phyloP scores from a whole-genome alignment of 2,797 vertebrate species.

The Myotis findleyi region DNA sequence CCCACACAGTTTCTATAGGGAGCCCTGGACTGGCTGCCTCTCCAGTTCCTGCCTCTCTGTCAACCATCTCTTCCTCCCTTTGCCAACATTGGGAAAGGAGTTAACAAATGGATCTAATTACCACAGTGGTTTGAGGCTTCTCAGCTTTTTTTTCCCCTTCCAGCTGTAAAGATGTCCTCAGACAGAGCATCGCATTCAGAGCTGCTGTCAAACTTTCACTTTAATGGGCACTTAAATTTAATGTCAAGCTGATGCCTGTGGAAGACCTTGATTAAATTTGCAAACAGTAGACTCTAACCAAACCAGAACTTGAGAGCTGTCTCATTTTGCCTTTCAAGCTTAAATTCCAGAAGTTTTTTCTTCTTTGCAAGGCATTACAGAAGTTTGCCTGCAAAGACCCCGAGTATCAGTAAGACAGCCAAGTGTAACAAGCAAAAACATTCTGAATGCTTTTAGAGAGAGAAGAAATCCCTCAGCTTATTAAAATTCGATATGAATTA shows the following conservation, averaged over 20 bases:
- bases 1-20: not conserved
- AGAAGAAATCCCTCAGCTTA: conserved; percentile 46
- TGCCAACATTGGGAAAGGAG: conserved; percentile 54
- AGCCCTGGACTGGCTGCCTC: not conserved
- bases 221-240: conserved; percentile 79
- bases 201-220: conserved; percentile 72
- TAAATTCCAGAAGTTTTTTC: conserved; percentile 64
- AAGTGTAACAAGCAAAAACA: conserved; percentile 59
- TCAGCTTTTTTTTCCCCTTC: conserved; percentile 58
- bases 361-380: conserved; percentile 54
- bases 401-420: conserved; percentile 36
- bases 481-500: conserved; percentile 61
- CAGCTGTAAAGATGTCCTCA: conserved; percentile 75
- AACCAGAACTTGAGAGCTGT: conserved; percentile 64
- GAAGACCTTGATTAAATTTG: conserved; percentile 81
- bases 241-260: conserved; percentile 76
- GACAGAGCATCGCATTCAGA: conserved; percentile 53
- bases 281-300: conserved; percentile 69
- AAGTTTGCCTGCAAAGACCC: conserved; percentile 59
- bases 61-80: not conserved
- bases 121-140: conserved; percentile 78
- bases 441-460: not conserved
- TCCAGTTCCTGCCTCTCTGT: not conserved
- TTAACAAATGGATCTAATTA: conserved; percentile 85
- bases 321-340: conserved; percentile 72